phyloP scores from a whole-genome alignment of 2,888 invertebrate genomes.

The Celastrina argiolus region DNA sequence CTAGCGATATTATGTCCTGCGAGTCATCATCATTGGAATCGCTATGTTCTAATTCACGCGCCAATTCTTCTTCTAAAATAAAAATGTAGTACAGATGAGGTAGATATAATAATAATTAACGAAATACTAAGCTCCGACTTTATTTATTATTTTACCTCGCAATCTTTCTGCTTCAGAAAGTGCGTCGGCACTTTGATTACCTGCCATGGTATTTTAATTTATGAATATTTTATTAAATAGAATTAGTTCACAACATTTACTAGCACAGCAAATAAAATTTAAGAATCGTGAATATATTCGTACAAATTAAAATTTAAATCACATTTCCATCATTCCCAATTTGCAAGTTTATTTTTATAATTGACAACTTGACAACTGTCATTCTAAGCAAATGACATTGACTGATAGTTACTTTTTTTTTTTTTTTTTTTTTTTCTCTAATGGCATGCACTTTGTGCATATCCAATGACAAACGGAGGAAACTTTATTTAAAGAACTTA shows the following conservation, averaged over 20 bases:
- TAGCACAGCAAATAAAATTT: not conserved
- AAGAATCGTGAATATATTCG: not conserved
- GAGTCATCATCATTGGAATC: slow-evolving; percentile 72
- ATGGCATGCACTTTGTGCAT: too few relatives aligned
- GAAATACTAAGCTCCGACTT: not conserved
- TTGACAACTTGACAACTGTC: not conserved
- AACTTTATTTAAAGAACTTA: too few relatives aligned
- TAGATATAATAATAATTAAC: not conserved
- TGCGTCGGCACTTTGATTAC: slow-evolving; percentile 54
- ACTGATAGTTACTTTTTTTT: not conserved
- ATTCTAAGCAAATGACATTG: not conserved
- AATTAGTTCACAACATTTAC: not conserved
- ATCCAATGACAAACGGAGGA: too few relatives aligned
- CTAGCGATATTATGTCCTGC: slow-evolving; percentile 64
- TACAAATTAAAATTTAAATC: not conserved
- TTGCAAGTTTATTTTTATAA: not conserved
- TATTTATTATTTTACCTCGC: slow-evolving; percentile 46
- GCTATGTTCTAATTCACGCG: slow-evolving; percentile 68
- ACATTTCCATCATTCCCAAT: not conserved
- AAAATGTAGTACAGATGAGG: not conserved
- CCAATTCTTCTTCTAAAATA: slow-evolving; percentile 65
- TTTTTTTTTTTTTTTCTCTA: too few relatives aligned
- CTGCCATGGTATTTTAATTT: slow-evolving; percentile 46
- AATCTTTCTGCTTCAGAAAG: slow-evolving; percentile 62
- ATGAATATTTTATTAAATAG: not conserved